Base-by-base conservation (phyloP, 2,888 invertebrate genomes). In the Spialia ferax region DNA sequence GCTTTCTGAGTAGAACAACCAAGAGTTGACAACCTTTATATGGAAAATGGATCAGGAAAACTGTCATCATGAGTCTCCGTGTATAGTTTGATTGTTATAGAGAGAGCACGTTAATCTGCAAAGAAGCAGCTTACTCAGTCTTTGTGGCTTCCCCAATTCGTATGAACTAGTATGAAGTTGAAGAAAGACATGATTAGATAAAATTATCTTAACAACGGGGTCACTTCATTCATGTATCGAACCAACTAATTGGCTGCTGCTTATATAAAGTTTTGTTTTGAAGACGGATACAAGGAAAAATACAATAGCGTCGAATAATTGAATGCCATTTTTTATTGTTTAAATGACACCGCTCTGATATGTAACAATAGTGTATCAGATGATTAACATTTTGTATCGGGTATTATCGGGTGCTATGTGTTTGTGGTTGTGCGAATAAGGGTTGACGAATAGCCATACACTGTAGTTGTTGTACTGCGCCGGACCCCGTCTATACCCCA, bases 401-500 rank as follows among this genome's bases (percentile, higher is more conserved):
- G 35, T 61, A 56, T 56, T 55, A 56, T 23, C 48, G 55, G 45
- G 20, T 29, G 38, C 11, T 42, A n/a, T 15, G 7, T 61, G 32
- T 22, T 48, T n/a, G 54, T 66, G 42, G 52, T 20, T 45, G 45
- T 32, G 61, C 48, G 35, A 54, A 45, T 42, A 22, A 56, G 7
- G 22, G 55, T 48, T n/a, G 45, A 42, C 55, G 54, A 45, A 15
- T 56, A 48, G 67, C 55, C 61, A 61, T 61, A 66, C 23, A 61
- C 48, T 66, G 66, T 55, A 54, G 66, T 35, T 59, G 59, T 65
- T 71, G 73, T 75, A 75, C 75, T 77, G 79, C 78, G 79, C 79
- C 80, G 79, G 79, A 77, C 75, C 79, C 80, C 79, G 79, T 70
- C 70, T 71, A 70, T 77, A 80, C 80, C 84, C 83, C 85, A 84